phyloP scores from a whole-genome alignment of 2,113 vertebrate species.

The Rhinichthys klamathensis region DNA sequence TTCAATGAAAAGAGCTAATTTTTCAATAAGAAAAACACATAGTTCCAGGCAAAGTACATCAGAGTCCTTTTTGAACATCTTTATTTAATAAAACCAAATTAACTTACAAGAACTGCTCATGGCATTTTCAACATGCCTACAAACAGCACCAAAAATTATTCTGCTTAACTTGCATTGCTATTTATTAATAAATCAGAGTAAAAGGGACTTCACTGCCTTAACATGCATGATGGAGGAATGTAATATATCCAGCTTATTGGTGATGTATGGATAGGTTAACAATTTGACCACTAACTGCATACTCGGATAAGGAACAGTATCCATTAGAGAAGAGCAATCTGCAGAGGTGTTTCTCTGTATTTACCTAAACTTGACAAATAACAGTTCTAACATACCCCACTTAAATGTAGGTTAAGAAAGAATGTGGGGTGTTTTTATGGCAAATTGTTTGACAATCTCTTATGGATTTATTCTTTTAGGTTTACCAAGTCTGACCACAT shows the following conservation, averaged over 20 bases:
- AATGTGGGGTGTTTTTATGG: not conserved
- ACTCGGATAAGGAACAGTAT: not conserved
- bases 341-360: not conserved
- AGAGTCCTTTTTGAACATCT: not conserved
- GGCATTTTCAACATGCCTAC: not conserved
- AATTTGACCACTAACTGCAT: constrained; percentile 16
- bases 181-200: not conserved
- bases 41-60: constrained; percentile 4
- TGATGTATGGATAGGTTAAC: constrained; percentile 13
- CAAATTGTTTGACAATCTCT: not conserved
- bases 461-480: not conserved
- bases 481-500: not conserved
- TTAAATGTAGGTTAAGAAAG: not conserved
- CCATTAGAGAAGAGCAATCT: not conserved
- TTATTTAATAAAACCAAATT: constrained; percentile 21
- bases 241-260: not conserved
- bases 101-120: not conserved
- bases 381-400: not conserved
- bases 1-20: constrained; percentile 1
- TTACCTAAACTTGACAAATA: constrained; percentile 3
- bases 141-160: not conserved
- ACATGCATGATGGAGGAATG: not conserved
- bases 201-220: not conserved
- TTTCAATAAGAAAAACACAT: not conserved
- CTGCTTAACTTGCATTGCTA: not conserved